Evolutionary conservation across 2,888 invertebrate species (phyloP), one percentile per base, ranked within the genome.

Genomic region (Dioctria rufipes): DNA sequence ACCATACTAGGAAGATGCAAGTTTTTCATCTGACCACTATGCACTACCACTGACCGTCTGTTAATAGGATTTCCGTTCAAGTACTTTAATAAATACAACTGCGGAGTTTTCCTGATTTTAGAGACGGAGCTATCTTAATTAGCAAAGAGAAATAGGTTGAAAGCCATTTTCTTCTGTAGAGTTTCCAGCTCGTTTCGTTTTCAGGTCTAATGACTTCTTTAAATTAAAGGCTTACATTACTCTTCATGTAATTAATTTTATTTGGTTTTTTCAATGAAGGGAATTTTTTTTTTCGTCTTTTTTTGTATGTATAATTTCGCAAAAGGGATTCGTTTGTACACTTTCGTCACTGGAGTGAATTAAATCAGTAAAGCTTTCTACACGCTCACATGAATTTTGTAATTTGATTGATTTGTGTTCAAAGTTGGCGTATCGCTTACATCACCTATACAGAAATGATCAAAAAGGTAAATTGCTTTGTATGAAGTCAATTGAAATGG

Each of bases 51-150:
- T 13, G 54, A 9, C 49, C 60, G 49, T 25, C 61, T 9, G 43
- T 43, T 75, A 75, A 60, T 60, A 60, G 75, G 60, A 75, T 75
- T 58, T 61, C 75, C 13, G 75, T 75, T 43, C n/a, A 60, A 61
- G 75, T 60, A 51, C 43, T 61, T 75, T 75, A 75, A 75, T 75
- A 75, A 75, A 75, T 71, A 60, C 75, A 42, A 46, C 60, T 75
- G 37, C 54, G 4, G 37, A 75, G 75, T 60, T 11, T 75, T 75
- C 75, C 61, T 60, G 61, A 61, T 60, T 58, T 58, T 61, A 25
- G 75, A 46, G 61, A 25, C 25, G 25, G 25, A 75, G 37, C 58
- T 40, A 40, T 61, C 61, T 75, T 75, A 75, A 75, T 75, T 75
- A 75, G 75, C 43, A 49, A 40, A 61, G 25, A 60, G 60, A 75